Conservation (phyloP, 2,888 invertebrate species). For the Trachelus stipa region DNA sequence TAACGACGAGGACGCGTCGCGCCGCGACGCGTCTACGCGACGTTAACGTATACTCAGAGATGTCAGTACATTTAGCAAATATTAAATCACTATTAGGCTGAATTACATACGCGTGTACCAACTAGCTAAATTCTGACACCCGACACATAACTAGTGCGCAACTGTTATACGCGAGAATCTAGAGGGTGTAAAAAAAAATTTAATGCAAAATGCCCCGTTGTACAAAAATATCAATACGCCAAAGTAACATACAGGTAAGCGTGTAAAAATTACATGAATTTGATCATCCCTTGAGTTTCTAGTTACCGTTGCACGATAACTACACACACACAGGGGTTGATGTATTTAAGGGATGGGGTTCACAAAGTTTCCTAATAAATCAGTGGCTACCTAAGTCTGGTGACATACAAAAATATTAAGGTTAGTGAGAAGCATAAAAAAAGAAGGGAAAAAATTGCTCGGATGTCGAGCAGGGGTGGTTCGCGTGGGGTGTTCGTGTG, state of each 20-base stretch:
- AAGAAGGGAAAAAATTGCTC: not conserved
- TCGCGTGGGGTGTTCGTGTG: not conserved
- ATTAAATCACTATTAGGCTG: not conserved
- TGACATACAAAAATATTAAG: not conserved
- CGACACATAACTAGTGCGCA: not conserved
- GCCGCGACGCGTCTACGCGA: not conserved
- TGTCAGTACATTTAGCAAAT: not conserved
- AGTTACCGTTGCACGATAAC: not conserved
- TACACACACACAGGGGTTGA: not conserved
- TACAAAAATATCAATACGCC: not conserved
- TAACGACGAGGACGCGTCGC: not conserved
- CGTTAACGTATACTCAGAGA: not conserved
- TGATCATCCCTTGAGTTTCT: not conserved
- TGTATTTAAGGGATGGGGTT: not conserved
- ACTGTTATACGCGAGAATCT: not conserved
- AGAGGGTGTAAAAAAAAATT: not conserved
- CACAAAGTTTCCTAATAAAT: not conserved
- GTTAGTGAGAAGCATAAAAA: not conserved
- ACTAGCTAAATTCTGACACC: not conserved
- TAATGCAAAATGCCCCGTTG: not conserved
- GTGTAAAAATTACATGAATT: not conserved
- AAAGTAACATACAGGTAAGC: not conserved
- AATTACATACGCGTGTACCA: not conserved
- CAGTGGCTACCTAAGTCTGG: not conserved
- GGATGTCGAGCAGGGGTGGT: not conserved